These are phyloP conservation scores for Notoglanidium macrostoma DNA, from an alignment of 2,797 vertebrate genomes.

Conservation along the genomic window DNA sequence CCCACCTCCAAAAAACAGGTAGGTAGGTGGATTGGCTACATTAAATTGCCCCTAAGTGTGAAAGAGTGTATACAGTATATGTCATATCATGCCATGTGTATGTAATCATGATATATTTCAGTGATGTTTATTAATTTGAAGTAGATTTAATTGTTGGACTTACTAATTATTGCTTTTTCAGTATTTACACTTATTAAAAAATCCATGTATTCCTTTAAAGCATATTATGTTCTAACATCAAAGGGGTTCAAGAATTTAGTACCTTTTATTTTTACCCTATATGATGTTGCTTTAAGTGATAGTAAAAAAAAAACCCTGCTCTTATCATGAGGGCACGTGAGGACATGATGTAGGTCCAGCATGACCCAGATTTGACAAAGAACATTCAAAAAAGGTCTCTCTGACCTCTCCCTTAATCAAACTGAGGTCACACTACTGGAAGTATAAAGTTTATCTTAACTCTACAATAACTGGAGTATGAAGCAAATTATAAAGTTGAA, in stretches of 20 bases:
- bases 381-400: neutral
- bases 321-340: neutral
- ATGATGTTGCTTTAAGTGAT: neutral
- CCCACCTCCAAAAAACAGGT: neutral
- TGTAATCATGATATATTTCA: neutral
- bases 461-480: neutral
- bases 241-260: neutral
- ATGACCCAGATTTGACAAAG: neutral
- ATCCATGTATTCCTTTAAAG: neutral
- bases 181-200: neutral
- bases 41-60: neutral
- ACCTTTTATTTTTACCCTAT: neutral
- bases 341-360: neutral
- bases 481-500: neutral
- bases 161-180: neutral
- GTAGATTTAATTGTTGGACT: neutral
- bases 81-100: neutral
- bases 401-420: constrained; percentile 5
- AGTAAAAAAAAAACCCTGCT: neutral
- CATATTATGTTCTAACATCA: neutral
- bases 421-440: neutral
- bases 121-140: neutral
- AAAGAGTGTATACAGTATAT: neutral
- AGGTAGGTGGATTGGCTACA: neutral
- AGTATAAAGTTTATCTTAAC: neutral